phyloP scores from a whole-genome alignment of 2,113 vertebrate genomes.

The Salvator merianae region DNA sequence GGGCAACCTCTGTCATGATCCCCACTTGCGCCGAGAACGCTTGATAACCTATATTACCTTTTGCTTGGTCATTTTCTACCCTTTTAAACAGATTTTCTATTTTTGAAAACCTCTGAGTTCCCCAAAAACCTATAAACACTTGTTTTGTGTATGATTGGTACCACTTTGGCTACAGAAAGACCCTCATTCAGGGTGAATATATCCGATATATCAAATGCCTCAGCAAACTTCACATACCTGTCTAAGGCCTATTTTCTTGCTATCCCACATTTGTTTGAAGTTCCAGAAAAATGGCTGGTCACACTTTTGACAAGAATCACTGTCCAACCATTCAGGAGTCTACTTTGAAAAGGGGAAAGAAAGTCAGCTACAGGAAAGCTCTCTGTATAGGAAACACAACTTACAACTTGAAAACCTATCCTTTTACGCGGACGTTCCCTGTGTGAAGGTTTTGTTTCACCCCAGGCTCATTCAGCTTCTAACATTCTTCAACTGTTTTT shows the following conservation, averaged over 20 bases:
- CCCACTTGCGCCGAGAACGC: too few relatives aligned
- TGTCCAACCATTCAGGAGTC: slow-evolving; percentile 98
- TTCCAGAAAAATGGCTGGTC: slow-evolving; percentile 99
- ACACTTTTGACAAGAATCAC: slow-evolving; percentile 98
- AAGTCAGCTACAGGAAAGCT: not conserved
- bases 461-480: too few relatives aligned
- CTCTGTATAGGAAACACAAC: too few relatives aligned
- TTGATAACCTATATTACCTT: too few relatives aligned
- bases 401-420: too few relatives aligned
- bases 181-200: not conserved
- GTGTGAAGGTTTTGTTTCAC: too few relatives aligned
- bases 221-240: slow-evolving; percentile 79
- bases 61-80: too few relatives aligned
- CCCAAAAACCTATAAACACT: not conserved
- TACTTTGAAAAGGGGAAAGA: slow-evolving; percentile 60
- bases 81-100: not conserved
- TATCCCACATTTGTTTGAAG: slow-evolving; percentile 99
- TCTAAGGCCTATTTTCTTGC: slow-evolving; percentile 95
- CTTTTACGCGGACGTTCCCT: too few relatives aligned
- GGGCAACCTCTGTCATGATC: too few relatives aligned
- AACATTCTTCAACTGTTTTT: too few relatives aligned
- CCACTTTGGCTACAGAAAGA: not conserved
- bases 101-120: not conserved
- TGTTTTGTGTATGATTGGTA: not conserved
- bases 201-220: too few relatives aligned